These are phyloP conservation scores for Diglossa cyanea DNA, from an alignment of 2,797 vertebrate species.

Conservation along the genomic window DNA sequence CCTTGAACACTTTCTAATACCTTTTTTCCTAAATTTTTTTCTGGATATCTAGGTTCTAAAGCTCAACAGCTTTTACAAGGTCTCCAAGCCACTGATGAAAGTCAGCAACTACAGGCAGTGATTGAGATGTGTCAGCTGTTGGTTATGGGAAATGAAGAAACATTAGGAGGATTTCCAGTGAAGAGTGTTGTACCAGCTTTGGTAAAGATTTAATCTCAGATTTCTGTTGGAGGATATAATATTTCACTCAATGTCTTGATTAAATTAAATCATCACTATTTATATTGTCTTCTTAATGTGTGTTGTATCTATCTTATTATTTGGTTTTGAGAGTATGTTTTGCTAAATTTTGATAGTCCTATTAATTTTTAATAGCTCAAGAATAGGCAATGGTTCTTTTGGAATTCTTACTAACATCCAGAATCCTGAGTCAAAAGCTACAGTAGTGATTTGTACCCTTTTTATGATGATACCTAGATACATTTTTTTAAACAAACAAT, in stretches of 20 bases:
- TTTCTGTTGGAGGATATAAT: neutral
- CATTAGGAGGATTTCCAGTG: conserved; percentile 96
- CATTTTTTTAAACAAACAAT: neutral
- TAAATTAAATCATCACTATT: neutral
- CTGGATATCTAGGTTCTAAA: conserved; percentile 87
- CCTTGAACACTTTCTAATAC: conserved; percentile 1
- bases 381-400: neutral
- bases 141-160: conserved; percentile 99
- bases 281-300: neutral
- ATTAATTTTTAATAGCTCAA: neutral
- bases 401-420: neutral
- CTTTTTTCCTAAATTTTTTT: neutral
- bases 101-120: conserved; percentile 96
- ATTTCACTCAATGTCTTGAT: neutral
- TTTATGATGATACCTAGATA: neutral
- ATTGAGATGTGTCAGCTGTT: conserved; percentile 99
- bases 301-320: neutral
- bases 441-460: neutral
- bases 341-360: neutral
- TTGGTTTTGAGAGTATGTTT: neutral
- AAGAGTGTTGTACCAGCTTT: conserved; percentile 97
- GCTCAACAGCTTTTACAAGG: conserved; percentile 97
- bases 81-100: conserved; percentile 97
- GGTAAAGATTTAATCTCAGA: conserved; percentile 74
- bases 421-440: neutral